Evolutionary conservation across 2,888 invertebrate genomes (phyloP).

Genomic region (Agrochola lychnidis): DNA sequence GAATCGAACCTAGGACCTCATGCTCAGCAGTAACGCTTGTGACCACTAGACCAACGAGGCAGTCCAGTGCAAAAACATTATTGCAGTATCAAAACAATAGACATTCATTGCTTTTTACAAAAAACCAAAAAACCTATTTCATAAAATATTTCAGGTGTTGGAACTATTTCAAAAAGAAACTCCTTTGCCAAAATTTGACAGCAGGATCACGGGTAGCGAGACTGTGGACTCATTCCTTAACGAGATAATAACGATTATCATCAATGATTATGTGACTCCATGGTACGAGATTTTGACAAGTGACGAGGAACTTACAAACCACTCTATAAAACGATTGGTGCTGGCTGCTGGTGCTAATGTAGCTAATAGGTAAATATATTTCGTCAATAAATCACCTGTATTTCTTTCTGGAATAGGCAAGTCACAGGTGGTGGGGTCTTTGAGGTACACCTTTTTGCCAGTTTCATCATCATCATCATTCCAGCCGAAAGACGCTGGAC

Average conservation of each 20-base stretch:
- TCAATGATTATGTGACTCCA: conserved; percentile 95
- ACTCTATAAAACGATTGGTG: conserved; percentile 92
- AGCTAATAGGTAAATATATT: conserved; percentile 90
- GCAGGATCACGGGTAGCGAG: conserved; percentile 95
- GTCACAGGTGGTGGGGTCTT: no score
- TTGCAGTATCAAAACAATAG: neutral
- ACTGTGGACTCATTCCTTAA: conserved; percentile 96
- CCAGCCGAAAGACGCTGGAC: no score
- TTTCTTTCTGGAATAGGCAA: no score
- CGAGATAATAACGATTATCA: conserved; percentile 95
- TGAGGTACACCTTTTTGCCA: no score
- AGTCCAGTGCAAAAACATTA: no score
- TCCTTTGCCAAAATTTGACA: conserved; percentile 83
- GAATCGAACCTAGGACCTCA: no score
- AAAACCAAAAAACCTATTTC: neutral
- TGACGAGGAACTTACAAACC: conserved; percentile 93
- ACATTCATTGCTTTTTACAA: neutral
- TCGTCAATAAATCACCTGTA: neutral
- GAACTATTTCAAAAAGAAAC: conserved; percentile 79
- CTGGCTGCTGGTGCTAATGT: conserved; percentile 92
- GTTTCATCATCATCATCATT: no score
- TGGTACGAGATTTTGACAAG: conserved; percentile 93
- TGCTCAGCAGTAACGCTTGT: no score
- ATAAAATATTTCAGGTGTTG: conserved; percentile 76
- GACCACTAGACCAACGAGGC: no score